Evolutionary conservation across 2,113 vertebrate genomes (phyloP), one percentile per base, ranked within the genome.

Genomic region (Collichthys lucidus): DNA sequence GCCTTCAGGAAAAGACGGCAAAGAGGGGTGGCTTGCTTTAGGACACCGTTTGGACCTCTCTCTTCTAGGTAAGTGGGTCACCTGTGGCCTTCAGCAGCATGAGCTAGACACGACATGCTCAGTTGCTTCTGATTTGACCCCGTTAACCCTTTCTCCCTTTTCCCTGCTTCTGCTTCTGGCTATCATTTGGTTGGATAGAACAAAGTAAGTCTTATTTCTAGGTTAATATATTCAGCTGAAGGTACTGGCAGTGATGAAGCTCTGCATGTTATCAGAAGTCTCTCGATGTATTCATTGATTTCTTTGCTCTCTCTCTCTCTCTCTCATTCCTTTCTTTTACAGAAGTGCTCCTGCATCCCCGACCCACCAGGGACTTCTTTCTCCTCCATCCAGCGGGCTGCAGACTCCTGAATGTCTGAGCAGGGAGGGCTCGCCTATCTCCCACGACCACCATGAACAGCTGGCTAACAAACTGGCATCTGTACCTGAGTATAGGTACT

Each of bases 331-430:
- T 47, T 77, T 77, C 1, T 64, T 14, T 78, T 83, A 14, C 77
- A 99, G 98, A 95, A 99, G 98, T 24, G 98, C 98, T 52, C 98
- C 98, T 3, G 97, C 98, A 4, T 99, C 98, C 12, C 98, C 98
- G 16, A 99, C 97, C 67, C 98, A 99, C 88, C 97, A 97, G 16
- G 98, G 98, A 85, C 96, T 99, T 62, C 95, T 99, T 87, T 99
- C 97, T 64, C 97, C 97, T 29, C 95, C 96, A 65, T 97, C 97
- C 71, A 98, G 97, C 44, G 97, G 97, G 88, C 95, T 99, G 74
- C 98, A 99, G 95, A 99, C 98, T 49, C 98, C 98, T 9, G 98
- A 99, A 90, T 97, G 97, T 94, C 94, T 99, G 80, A 99, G 98
- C 35, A 94, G 98, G 81, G 98, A 99, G 88, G 98, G 98, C 78